Evolutionary conservation across 2,113 vertebrate genomes (phyloP).

Genomic region (Phaethornis superciliosus): DNA sequence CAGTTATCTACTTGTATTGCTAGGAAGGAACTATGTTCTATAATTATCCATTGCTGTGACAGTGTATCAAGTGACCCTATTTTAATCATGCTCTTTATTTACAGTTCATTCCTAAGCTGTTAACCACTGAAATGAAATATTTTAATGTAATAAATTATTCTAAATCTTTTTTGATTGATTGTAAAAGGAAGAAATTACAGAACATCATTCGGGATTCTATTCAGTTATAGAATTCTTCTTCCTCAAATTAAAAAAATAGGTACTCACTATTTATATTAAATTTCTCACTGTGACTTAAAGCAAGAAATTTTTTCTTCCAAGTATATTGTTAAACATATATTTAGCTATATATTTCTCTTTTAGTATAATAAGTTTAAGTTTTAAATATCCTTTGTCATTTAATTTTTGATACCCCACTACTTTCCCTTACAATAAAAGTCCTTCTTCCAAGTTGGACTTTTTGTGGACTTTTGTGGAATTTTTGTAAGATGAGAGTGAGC

Average conservation of each 20-base stretch:
- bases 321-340: background rate
- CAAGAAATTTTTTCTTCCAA: background rate
- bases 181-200: background rate
- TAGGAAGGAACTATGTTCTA: slow-evolving; percentile 10
- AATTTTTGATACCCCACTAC: background rate
- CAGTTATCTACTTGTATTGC: background rate
- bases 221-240: background rate
- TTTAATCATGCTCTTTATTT: background rate
- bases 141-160: background rate
- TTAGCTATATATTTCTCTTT: background rate
- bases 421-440: background rate
- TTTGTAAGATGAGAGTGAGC: background rate
- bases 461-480: background rate
- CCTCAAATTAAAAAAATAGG: background rate
- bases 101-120: background rate
- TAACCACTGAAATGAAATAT: background rate
- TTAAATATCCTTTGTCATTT: background rate
- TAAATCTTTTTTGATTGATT: background rate
- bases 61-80: background rate
- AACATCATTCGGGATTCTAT: background rate
- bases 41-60: background rate
- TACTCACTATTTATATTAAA: background rate
- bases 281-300: background rate
- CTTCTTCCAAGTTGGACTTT: background rate
- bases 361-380: background rate